These are phyloP conservation scores for Sinopyrophorus schimmeli DNA, from an alignment of 2,888 invertebrate species.

Conservation along the genomic window DNA sequence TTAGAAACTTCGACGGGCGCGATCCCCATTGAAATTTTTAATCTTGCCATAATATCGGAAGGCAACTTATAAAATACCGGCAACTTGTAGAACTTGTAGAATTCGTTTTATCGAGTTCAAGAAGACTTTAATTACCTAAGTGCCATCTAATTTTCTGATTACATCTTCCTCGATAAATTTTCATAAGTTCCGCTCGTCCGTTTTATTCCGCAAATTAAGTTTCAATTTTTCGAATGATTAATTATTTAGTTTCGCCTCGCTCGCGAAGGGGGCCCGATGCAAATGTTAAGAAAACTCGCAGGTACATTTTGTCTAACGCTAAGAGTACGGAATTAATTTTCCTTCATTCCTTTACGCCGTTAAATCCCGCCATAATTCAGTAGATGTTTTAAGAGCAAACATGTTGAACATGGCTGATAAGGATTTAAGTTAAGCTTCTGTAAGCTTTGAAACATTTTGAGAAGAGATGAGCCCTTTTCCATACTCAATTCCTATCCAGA, in stretches of 20 bases:
- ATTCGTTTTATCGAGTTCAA: constrained; percentile 27
- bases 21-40: too few species aligned
- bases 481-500: constrained; percentile 30
- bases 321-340: constrained; percentile 6
- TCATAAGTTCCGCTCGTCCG: constrained; percentile 9
- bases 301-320: too few species aligned
- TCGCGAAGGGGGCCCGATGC: not conserved
- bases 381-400: constrained; percentile 20
- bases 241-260: constrained; percentile 11
- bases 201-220: constrained; percentile 15
- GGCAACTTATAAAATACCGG: constrained; percentile 24
- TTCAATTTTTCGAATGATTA: constrained; percentile 20
- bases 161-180: constrained; percentile 27
- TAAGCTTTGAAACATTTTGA: constrained; percentile 30
- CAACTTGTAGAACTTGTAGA: constrained; percentile 26
- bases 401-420: constrained; percentile 31
- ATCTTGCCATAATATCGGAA: too few species aligned
- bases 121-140: constrained; percentile 29
- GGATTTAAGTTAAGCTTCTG: constrained; percentile 18
- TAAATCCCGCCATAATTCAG: constrained; percentile 10
- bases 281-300: not conserved
- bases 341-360: constrained; percentile 3
- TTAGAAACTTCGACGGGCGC: too few species aligned
- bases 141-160: constrained; percentile 31
- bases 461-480: constrained; percentile 32